phyloP scores from a whole-genome alignment of 2,797 vertebrate genomes.

The Fistularia commersonii region DNA sequence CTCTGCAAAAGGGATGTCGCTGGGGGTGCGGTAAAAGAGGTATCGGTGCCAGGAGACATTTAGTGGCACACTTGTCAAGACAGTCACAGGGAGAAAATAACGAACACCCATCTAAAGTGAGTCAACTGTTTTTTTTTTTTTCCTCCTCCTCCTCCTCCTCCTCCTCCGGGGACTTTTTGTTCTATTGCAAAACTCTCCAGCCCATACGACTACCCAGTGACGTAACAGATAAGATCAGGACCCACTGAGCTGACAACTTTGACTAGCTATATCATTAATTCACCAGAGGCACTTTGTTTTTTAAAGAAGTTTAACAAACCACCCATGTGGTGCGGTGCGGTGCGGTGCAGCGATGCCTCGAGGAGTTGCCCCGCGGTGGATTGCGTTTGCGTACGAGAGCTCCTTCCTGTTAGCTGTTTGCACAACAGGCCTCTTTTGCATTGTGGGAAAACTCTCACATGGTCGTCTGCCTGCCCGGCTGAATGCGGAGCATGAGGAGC shows the following conservation, averaged over 20 bases:
- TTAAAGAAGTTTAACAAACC: constrained; percentile 41
- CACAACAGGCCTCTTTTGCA: constrained; percentile 48
- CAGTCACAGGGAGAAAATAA: constrained; percentile 13
- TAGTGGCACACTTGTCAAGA: constrained; percentile 39
- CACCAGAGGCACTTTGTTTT: constrained; percentile 11
- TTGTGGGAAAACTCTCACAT: constrained; percentile 66
- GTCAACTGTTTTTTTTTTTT: constrained; percentile 39
- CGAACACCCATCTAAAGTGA: constrained; percentile 40
- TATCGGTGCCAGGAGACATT: constrained; percentile 51
- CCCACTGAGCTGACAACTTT: constrained; percentile 39
- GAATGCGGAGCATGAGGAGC: constrained; percentile 21
- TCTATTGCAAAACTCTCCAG: constrained; percentile 38
- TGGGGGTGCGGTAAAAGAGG: constrained; percentile 32
- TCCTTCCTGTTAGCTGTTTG: constrained; percentile 49
- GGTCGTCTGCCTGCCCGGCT: constrained; percentile 22
- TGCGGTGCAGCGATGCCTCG: background rate
- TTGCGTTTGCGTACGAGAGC: constrained; percentile 31
- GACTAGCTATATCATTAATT: constrained; percentile 37
- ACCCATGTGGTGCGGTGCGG: background rate
- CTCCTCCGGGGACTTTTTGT: constrained; percentile 3
- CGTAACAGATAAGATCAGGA: constrained; percentile 40
- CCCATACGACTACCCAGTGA: constrained; percentile 33
- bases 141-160: too few relatives aligned
- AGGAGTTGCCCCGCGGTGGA: background rate
- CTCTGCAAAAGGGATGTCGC: constrained; percentile 48